Evolutionary conservation across 2,113 vertebrate species (phyloP), one percentile per base, ranked within the genome.

Genomic region (Anthoscopus minutus): DNA sequence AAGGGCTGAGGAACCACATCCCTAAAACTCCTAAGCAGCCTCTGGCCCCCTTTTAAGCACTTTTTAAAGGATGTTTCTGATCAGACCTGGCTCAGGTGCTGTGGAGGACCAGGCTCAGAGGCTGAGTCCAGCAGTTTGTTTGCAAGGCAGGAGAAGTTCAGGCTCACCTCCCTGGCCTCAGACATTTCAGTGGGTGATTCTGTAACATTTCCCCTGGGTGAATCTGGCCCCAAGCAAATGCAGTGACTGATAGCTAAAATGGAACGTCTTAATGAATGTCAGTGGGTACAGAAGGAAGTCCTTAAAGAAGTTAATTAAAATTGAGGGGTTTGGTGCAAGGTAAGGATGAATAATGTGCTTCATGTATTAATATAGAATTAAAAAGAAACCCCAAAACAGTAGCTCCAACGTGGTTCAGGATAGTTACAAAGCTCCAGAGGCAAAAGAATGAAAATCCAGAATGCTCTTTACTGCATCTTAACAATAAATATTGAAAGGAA

Each of bases 291-390:
- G 76, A 95, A 73, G 35, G 24, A 71, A 85, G 88, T 54, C 79
- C 76, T 94, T 86, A 67, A 94, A 95, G 71, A 90, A 88, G 60
- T 93, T 90, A 94, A 96, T 93, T 93, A 94, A 94, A 89, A 90
- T 28, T 21, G 60, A 90, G 47, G 30, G 47, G 9, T 83, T 81
- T 89, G 67, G 71, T 83, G 60, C 79, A 89, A 67, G n/a, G 51
- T 47, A 54, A 88, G 74, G 84, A 47, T 61, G 74, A 94, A 54
- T 58, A 40, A 62, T 47, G 50, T n/a, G 35, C 54, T 87, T 58
- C 33, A 4, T 48, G 24, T 47, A 25, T 86, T 86, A 81, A 62
- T 5, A n/a, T 5, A 48, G 38, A 81, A 73, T 61, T 86, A 33
- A 78, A 89, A 93, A 60, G 80, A 80, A 88, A 35, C 67, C 13